Evolutionary conservation across 2,797 vertebrate genomes (phyloP).

Genomic region (Gallinago nigripennis): DNA sequence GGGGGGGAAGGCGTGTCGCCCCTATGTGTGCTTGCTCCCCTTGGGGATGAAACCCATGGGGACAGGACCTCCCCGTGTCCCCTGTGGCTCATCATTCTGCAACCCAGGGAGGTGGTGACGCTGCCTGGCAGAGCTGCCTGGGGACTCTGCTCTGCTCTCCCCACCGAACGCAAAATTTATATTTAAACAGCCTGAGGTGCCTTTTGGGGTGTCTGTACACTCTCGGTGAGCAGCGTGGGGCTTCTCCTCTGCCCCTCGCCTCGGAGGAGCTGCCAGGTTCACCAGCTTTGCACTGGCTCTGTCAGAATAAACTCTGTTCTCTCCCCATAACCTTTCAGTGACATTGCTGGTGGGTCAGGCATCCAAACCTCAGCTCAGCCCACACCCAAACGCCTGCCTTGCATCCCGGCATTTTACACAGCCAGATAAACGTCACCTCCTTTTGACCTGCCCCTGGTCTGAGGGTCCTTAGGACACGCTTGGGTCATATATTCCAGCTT

Average conservation of each 20-base stretch:
- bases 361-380: background rate
- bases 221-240: accelerated
- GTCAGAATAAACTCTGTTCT: background rate
- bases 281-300: background rate
- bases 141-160: background rate
- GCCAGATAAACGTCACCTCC: background rate
- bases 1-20: background rate
- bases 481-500: background rate
- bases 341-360: background rate
- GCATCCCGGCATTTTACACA: background rate
- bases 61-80: background rate
- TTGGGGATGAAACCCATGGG: accelerated
- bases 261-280: background rate
- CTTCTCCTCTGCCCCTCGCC: background rate
- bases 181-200: background rate
- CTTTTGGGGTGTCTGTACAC: background rate
- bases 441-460: background rate
- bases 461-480: background rate
- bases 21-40: accelerated
- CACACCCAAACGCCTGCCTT: background rate
- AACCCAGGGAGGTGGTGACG: accelerated
- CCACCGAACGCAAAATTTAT: background rate
- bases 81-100: background rate
- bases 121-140: background rate
- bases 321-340: background rate